phyloP scores from a whole-genome alignment of 2,797 vertebrate genomes.

The Trematomus bernacchii region DNA sequence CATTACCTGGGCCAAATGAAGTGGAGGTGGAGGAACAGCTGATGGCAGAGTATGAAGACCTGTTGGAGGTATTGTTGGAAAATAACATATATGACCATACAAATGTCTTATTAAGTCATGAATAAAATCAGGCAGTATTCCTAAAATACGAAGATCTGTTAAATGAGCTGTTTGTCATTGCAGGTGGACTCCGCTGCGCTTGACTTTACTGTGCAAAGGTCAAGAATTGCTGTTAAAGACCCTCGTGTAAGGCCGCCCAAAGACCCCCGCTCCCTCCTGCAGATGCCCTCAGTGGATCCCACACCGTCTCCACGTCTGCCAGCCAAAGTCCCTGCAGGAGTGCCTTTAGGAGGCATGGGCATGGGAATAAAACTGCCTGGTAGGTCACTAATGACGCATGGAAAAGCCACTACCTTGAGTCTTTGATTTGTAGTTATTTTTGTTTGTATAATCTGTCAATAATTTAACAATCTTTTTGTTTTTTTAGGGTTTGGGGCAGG shows the following conservation, averaged over 20 bases:
- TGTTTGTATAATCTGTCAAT: background rate
- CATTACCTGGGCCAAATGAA: background rate
- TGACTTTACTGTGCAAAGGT: constrained; percentile 80
- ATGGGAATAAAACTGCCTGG: constrained; percentile 81
- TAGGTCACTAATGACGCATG: constrained; percentile 36
- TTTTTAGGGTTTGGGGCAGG: constrained; percentile 76
- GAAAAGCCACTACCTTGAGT: background rate
- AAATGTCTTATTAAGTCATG: background rate
- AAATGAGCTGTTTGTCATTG: constrained; percentile 21
- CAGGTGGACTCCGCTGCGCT: constrained; percentile 59
- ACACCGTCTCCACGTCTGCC: constrained; percentile 32
- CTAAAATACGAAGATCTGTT: background rate
- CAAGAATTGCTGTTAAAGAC: constrained; percentile 83
- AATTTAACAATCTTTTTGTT: background rate
- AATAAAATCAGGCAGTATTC: background rate
- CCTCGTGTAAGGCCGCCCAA: constrained; percentile 78
- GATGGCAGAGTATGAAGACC: constrained; percentile 3
- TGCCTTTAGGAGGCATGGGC: constrained; percentile 69
- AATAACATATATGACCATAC: constrained; percentile 1
- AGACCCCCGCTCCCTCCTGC: constrained; percentile 79
- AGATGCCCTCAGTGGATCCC: constrained; percentile 78
- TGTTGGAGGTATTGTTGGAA: constrained; percentile 55
- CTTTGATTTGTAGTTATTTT: background rate
- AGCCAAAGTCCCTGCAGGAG: constrained; percentile 42
- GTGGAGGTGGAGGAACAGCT: constrained; percentile 19